Evolutionary conservation across 2,797 vertebrate genomes (phyloP).

Genomic region (Acrossocheilus wenchowensis): DNA sequence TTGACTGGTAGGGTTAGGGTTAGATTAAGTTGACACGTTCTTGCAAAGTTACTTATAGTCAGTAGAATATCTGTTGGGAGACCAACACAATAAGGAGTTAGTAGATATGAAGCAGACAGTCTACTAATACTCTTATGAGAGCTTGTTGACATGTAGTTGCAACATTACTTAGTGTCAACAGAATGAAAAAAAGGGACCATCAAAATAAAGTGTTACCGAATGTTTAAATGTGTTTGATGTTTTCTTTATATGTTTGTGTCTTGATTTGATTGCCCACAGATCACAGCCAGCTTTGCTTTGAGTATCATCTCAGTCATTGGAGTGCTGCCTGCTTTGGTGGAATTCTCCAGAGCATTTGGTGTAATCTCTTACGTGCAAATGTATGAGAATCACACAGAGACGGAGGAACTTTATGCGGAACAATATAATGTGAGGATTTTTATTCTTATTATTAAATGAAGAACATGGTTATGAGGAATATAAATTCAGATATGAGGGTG

Average conservation of each 20-base stretch:
- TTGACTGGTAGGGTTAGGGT: too few relatives aligned
- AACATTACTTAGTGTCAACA: too few relatives aligned
- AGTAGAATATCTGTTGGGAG: too few relatives aligned
- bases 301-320: constrained; percentile 60
- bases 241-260: neutral
- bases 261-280: constrained; percentile 40
- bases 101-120: too few relatives aligned
- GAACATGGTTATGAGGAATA: neutral
- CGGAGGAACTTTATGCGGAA: rapidly evolving
- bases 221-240: neutral
- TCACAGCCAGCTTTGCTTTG: constrained; percentile 57
- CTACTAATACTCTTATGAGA: too few relatives aligned
- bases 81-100: too few relatives aligned
- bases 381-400: rapidly evolving
- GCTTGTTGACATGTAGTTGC: too few relatives aligned
- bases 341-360: neutral
- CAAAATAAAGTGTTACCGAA: too few relatives aligned
- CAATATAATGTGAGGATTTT: constrained; percentile 9
- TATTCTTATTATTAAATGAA: neutral
- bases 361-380: too few relatives aligned
- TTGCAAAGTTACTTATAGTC: too few relatives aligned
- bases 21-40: too few relatives aligned
- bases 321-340: neutral
- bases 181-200: too few relatives aligned
- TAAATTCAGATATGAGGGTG: neutral